These are phyloP conservation scores for Meandrina meandrites DNA, from an alignment of 92 coral and sea anemone genomes.

Conservation along the genomic window DNA sequence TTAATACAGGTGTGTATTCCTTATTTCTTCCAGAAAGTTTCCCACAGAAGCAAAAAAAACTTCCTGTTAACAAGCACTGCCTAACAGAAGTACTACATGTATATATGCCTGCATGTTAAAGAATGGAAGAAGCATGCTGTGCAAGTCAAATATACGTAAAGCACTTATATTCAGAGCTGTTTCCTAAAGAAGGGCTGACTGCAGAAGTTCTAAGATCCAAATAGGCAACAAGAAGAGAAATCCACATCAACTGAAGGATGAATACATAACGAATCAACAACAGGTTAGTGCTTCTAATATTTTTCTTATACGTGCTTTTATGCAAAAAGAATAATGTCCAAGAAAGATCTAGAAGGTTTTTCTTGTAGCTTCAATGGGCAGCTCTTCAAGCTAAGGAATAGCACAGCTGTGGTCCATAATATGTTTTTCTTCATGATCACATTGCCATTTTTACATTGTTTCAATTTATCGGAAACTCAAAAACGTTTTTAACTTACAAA, in stretches of 20 bases:
- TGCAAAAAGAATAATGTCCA: neutral
- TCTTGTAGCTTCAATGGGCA: neutral
- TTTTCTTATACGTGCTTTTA: neutral
- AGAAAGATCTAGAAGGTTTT: slow-evolving; percentile 18
- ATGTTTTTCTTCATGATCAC: neutral
- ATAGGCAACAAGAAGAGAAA: neutral
- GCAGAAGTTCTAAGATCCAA: neutral
- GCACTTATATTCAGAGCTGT: neutral
- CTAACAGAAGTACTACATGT: neutral
- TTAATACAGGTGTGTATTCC: neutral
- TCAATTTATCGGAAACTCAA: neutral
- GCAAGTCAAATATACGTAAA: neutral
- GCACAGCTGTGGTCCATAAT: neutral
- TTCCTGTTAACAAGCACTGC: neutral
- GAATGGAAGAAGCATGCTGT: neutral
- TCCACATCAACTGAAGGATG: neutral
- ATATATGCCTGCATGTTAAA: neutral
- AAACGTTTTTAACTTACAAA: neutral
- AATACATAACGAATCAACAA: neutral
- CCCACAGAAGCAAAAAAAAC: neutral
- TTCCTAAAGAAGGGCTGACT: neutral
- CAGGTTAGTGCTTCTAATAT: neutral
- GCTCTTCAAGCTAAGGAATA: neutral
- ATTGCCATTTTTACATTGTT: neutral
- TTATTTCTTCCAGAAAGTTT: neutral